Conservation (phyloP, 1,140 invertebrate species). For the Coboldia fuscipes region DNA sequence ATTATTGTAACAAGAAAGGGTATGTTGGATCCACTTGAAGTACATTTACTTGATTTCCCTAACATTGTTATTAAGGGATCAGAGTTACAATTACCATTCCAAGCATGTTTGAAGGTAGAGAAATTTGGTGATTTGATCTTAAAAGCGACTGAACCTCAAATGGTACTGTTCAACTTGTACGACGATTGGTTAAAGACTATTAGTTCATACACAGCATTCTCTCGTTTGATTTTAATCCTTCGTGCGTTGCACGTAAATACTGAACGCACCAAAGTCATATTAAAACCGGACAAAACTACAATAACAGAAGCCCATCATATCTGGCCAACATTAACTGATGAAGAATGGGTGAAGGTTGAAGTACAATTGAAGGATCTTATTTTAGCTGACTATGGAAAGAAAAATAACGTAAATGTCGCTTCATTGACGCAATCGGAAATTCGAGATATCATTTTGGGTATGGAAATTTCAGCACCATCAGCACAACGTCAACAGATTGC, state of each 20-base stretch:
- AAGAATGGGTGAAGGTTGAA: slow-evolving; percentile 99
- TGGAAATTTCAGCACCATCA: slow-evolving; percentile 98
- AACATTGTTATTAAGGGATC: slow-evolving; percentile 99
- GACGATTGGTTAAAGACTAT: slow-evolving; percentile 99
- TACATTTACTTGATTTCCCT: slow-evolving; percentile 96
- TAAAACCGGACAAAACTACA: slow-evolving; percentile 98
- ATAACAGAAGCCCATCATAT: slow-evolving; percentile 98
- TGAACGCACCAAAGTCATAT: slow-evolving; percentile 91
- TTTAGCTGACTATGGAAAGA: slow-evolving; percentile 97
- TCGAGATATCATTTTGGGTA: slow-evolving; percentile 96
- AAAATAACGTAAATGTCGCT: slow-evolving; percentile 98
- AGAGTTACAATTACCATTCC: slow-evolving; percentile 96
- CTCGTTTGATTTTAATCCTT: slow-evolving; percentile 87
- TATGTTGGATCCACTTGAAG: slow-evolving; percentile 98
- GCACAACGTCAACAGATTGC: slow-evolving; percentile 98
- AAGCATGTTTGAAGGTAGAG: slow-evolving; percentile 96
- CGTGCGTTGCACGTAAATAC: slow-evolving; percentile 97
- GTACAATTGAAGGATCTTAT: slow-evolving; percentile 97
- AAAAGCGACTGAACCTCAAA: slow-evolving; percentile 98
- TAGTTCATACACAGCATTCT: slow-evolving; percentile 92
- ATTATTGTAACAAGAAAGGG: slow-evolving; percentile 99
- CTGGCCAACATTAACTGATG: slow-evolving; percentile 92
- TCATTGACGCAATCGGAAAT: slow-evolving; percentile 98
- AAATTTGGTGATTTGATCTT: slow-evolving; percentile 98
- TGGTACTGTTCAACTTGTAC: slow-evolving; percentile 98